Conservation (phyloP, 2,113 vertebrate species). For the Amblyornis subalaris region DNA sequence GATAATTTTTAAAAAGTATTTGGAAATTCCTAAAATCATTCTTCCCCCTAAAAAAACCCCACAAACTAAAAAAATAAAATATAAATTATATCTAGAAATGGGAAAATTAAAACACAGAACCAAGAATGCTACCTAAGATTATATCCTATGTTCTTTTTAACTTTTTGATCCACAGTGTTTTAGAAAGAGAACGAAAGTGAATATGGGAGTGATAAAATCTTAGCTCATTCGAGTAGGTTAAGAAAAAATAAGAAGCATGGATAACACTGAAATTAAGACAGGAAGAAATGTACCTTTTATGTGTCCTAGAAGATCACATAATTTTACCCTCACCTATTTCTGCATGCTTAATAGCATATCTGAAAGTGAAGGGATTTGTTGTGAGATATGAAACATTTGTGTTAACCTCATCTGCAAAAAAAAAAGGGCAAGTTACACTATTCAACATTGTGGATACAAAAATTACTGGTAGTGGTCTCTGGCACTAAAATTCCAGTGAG, state of each 20-base stretch:
- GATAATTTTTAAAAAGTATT: background rate
- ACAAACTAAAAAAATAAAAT: background rate
- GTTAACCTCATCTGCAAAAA: background rate
- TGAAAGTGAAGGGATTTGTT: conserved; percentile 25
- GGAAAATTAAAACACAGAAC: background rate
- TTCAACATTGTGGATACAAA: background rate
- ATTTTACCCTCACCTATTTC: background rate
- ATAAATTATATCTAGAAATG: background rate
- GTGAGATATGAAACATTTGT: background rate
- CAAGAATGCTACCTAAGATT: background rate
- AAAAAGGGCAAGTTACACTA: background rate
- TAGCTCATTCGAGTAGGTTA: background rate
- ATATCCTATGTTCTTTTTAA: background rate
- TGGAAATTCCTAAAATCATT: background rate
- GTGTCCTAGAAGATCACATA: background rate
- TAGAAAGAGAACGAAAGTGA: background rate
- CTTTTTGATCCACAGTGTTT: background rate
- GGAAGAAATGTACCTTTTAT: conserved; percentile 18
- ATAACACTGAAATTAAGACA: background rate
- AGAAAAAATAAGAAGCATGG: background rate
- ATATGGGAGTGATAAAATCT: background rate
- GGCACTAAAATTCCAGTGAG: background rate
- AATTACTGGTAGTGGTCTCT: background rate
- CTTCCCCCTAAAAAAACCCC: background rate
- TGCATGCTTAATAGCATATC: background rate